These are phyloP conservation scores for Probosciger aterrimus DNA, from an alignment of 2,113 vertebrate genomes.

Conservation along the genomic window DNA sequence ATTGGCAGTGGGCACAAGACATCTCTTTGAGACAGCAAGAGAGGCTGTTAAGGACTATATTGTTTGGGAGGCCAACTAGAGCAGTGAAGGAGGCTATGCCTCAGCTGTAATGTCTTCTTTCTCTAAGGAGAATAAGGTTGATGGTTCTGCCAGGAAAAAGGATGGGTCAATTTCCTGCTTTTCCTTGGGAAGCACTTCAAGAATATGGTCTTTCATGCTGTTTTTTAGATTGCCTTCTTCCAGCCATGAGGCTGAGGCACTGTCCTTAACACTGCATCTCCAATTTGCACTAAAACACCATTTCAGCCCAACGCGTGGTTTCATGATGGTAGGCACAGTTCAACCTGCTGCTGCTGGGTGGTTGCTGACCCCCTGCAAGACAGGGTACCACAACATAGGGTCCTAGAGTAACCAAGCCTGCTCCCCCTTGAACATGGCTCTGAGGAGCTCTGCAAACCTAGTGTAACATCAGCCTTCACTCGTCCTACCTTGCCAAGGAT, in stretches of 20 bases:
- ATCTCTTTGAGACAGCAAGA: neutral
- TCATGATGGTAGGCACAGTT: neutral
- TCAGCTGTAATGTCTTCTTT: neutral
- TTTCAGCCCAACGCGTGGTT: neutral
- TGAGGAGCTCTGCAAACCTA: neutral
- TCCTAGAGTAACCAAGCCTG: neutral
- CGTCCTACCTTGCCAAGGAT: neutral
- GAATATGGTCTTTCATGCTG: neutral
- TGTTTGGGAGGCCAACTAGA: neutral
- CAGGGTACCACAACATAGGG: neutral
- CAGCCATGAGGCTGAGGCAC: neutral
- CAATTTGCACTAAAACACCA: fast-evolving
- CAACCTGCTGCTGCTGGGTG: neutral
- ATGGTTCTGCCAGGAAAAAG: neutral
- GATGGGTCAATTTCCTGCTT: neutral
- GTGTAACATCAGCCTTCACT: neutral
- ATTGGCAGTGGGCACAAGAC: neutral
- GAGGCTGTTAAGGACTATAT: neutral
- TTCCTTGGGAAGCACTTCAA: neutral
- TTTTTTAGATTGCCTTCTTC: neutral
- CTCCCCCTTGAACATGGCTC: neutral
- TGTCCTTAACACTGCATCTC: neutral
- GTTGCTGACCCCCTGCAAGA: neutral
- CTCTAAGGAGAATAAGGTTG: neutral
- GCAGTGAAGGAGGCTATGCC: neutral